Evolutionary conservation across 2,888 invertebrate genomes (phyloP).

Genomic region (Hypomecis atomaria): DNA sequence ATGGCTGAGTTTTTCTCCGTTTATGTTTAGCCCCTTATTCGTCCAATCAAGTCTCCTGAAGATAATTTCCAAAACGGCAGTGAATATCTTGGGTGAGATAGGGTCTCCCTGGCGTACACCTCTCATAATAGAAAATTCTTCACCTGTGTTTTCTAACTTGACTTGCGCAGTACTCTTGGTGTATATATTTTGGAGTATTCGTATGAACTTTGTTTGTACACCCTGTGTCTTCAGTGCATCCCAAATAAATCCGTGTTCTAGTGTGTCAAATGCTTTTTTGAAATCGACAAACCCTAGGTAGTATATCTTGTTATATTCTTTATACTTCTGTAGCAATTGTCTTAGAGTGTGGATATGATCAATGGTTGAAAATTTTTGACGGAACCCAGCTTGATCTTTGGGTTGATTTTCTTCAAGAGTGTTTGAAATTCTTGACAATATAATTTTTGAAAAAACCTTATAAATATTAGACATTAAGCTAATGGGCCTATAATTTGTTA

Average conservation of each 20-base stretch:
- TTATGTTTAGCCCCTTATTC: not conserved
- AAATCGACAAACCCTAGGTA: not conserved
- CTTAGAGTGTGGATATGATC: too few species aligned
- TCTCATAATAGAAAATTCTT: not conserved
- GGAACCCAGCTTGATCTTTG: too few species aligned
- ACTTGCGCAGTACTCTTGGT: conserved; percentile 3
- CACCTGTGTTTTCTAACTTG: not conserved
- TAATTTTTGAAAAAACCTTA: not conserved
- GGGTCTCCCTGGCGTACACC: conserved; percentile 2
- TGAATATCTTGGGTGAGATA: not conserved
- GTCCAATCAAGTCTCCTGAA: conserved; percentile 4
- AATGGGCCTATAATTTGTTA: not conserved
- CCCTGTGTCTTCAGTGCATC: not conserved
- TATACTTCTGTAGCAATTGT: too few species aligned
- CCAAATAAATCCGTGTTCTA: conserved; percentile 1
- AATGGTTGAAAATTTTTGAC: too few species aligned
- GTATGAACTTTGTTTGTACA: not conserved
- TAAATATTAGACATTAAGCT: not conserved
- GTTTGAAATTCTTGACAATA: too few species aligned
- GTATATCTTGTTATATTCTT: not conserved
- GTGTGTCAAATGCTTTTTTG: not conserved
- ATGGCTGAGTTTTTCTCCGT: too few species aligned
- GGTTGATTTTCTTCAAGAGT: too few species aligned
- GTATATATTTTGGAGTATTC: conserved; percentile 5
- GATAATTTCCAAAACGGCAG: not conserved